These are phyloP conservation scores for Noctua pronuba DNA, from an alignment of 2,888 invertebrate genomes.

Conservation along the genomic window DNA sequence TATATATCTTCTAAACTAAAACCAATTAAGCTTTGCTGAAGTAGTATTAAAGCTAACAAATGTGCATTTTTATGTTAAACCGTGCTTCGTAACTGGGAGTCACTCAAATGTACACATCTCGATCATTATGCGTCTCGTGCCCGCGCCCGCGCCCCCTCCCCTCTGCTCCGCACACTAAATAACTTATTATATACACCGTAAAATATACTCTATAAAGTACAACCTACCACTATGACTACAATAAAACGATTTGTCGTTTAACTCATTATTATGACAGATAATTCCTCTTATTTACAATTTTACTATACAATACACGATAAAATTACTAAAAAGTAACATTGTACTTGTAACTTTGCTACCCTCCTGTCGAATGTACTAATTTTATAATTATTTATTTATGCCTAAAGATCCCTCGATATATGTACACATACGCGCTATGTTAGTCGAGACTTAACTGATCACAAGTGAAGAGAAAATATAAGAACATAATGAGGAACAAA, in stretches of 20 bases:
- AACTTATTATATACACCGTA: conserved; percentile 86
- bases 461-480: conserved; percentile 83
- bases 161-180: conserved; percentile 74
- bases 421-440: conserved; percentile 84
- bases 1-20: conserved; percentile 72
- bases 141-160: conserved; percentile 22
- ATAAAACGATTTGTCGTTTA: conserved; percentile 90
- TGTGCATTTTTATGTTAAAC: conserved; percentile 85
- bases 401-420: conserved; percentile 78
- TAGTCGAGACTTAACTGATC: conserved; percentile 89
- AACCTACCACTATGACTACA: conserved; percentile 88
- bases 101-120: conserved; percentile 61
- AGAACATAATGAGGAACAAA: conserved; percentile 88
- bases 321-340: conserved; percentile 89
- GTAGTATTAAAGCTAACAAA: conserved; percentile 85
- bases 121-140: conserved; percentile 35
- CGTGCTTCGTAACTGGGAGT: conserved; percentile 75
- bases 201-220: conserved; percentile 86
- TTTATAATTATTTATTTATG: conserved; percentile 76
- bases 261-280: conserved; percentile 90
- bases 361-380: conserved; percentile 86
- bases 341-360: conserved; percentile 88
- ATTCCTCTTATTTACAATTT: conserved; percentile 90
- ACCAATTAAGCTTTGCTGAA: conserved; percentile 81
- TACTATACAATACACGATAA: conserved; percentile 87